These are phyloP conservation scores for Pygocentrus nattereri DNA, from an alignment of 2,797 vertebrate species.

Conservation along the genomic window DNA sequence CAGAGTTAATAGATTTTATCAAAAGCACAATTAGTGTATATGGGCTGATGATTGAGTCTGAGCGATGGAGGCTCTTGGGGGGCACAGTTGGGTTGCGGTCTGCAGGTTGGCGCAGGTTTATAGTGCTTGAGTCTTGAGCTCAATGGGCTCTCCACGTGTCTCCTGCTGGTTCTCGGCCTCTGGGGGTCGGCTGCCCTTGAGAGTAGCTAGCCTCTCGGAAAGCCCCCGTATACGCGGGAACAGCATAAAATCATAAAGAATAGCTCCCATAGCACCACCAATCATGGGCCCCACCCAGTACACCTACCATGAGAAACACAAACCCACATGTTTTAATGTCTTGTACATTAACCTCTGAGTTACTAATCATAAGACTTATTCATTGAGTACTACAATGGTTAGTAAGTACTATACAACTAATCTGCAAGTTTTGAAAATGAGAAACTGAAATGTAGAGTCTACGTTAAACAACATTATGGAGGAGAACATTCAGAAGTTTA, in stretches of 20 bases:
- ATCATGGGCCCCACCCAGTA: slow-evolving; percentile 95
- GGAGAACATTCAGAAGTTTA: not conserved
- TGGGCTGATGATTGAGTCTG: slow-evolving; percentile 5
- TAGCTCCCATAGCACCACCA: slow-evolving; percentile 86
- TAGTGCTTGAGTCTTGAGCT: slow-evolving; percentile 93
- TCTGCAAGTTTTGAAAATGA: too few species aligned
- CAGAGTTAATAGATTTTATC: not conserved
- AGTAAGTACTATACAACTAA: too few species aligned
- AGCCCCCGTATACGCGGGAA: slow-evolving; percentile 90
- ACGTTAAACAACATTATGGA: not conserved
- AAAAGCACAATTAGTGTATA: slow-evolving; percentile 12
- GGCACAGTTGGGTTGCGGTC: slow-evolving; percentile 66
- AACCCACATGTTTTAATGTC: not conserved
- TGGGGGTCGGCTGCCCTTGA: slow-evolving; percentile 85
- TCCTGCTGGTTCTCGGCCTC: slow-evolving; percentile 84
- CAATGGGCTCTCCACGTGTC: slow-evolving; percentile 86
- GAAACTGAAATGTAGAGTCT: too few species aligned
- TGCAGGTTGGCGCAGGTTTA: slow-evolving; percentile 69
- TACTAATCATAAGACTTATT: not conserved
- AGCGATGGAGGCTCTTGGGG: slow-evolving; percentile 58
- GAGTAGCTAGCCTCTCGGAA: slow-evolving; percentile 90
- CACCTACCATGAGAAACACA: slow-evolving; percentile 76
- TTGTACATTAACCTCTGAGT: not conserved
- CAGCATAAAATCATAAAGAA: slow-evolving; percentile 92
- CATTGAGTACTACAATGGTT: too few species aligned